Evolutionary conservation across 2,888 invertebrate species (phyloP).

Genomic region (Yponomeuta cagnagella): DNA sequence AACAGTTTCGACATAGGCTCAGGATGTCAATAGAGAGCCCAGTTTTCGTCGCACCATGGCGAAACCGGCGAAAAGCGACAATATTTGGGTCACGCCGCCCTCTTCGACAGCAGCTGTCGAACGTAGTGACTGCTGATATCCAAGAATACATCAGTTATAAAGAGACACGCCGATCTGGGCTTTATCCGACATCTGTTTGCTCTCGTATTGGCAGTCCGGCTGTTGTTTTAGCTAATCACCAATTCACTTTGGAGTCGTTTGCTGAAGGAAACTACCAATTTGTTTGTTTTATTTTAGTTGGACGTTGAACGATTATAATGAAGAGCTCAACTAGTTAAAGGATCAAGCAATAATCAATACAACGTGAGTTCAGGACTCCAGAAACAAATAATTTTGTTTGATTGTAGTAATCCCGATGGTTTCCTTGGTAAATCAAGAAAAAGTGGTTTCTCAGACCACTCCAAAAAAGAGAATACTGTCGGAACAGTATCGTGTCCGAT

Average conservation of each 20-base stretch:
- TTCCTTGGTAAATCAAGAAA: too few species aligned
- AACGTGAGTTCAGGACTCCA: not conserved
- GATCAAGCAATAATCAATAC: too few species aligned
- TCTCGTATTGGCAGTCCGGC: not conserved
- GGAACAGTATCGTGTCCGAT: not conserved
- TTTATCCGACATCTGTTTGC: constrained; percentile 40
- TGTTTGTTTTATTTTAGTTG: not conserved
- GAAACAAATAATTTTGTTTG: too few species aligned
- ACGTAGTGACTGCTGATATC: constrained; percentile 49
- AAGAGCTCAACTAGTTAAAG: not conserved
- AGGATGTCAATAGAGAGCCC: not conserved
- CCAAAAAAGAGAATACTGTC: not conserved
- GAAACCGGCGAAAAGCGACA: not conserved
- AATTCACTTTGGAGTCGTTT: not conserved
- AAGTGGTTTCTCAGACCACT: too few species aligned
- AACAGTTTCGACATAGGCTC: not conserved
- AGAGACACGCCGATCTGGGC: constrained; percentile 46
- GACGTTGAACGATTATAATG: not conserved
- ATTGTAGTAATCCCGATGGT: too few species aligned
- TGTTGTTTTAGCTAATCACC: not conserved
- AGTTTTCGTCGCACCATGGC: not conserved
- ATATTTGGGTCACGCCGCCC: constrained; percentile 48
- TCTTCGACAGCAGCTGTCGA: constrained; percentile 58
- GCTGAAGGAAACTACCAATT: not conserved
- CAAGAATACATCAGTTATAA: constrained; percentile 59